Percentiles rank a stretch among this genome's conserved stretches.
Conservation (phyloP, 53 echinoderm and acorn worm species). For the Patiria pectinifera region DNA sequence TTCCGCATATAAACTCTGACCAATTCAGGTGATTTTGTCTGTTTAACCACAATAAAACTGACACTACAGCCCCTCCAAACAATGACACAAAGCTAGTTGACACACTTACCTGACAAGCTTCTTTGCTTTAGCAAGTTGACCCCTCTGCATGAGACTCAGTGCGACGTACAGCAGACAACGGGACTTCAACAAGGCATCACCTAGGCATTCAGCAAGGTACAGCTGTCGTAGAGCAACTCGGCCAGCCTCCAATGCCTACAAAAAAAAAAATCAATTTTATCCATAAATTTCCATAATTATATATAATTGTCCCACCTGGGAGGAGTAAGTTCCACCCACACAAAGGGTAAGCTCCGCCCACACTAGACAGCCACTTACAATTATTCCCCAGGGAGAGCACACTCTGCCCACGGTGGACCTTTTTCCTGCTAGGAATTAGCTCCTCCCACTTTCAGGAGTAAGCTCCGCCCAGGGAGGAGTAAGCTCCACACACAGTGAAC, state of each 20-base stretch:
- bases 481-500: no score
- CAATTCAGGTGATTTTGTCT: no score
- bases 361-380: no score
- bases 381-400: no score
- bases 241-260: conserved; percentile 87
- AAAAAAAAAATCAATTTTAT: background rate
- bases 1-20: no score
- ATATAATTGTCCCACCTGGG: background rate
- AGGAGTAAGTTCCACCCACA: no score
- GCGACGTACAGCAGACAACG: conserved; percentile 80
- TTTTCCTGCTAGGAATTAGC: no score
- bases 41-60: no score
- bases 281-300: background rate
- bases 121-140: conserved; percentile 69
- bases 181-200: conserved; percentile 82
- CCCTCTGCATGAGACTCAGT: conserved; percentile 91
- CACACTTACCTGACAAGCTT: conserved; percentile 76
- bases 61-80: background rate
- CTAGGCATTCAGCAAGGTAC: conserved; percentile 71
- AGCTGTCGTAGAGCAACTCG: conserved; percentile 80
- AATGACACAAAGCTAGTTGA: background rate
- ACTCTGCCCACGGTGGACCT: no score
- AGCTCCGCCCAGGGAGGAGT: background rate
- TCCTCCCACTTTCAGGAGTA: no score
- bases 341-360: no score